Conservation (phyloP, 1,140 invertebrate species). For the Drepana arcuata region DNA sequence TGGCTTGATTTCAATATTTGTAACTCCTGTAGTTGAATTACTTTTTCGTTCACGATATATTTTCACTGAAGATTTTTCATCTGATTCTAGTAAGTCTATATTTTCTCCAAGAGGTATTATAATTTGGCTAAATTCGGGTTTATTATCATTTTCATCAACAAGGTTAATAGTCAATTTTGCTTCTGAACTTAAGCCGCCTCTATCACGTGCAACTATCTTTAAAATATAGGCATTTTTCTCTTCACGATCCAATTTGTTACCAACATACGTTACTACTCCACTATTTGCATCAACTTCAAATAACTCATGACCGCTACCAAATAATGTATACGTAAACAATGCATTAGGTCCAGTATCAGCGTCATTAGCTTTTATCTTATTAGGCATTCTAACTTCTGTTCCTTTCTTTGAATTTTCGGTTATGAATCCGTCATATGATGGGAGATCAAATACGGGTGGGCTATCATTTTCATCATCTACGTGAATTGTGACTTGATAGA, state of each 20-base stretch:
- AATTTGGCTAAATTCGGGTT: slow-evolving; percentile 79
- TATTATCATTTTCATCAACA: slow-evolving; percentile 89
- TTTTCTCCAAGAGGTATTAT: slow-evolving; percentile 77
- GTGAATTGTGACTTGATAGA: slow-evolving; percentile 83
- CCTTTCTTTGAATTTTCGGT: slow-evolving; percentile 82
- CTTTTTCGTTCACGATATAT: slow-evolving; percentile 60
- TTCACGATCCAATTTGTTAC: slow-evolving; percentile 81
- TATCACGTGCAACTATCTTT: slow-evolving; percentile 82
- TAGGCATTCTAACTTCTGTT: slow-evolving; percentile 80
- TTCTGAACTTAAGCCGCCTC: slow-evolving; percentile 80
- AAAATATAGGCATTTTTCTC: slow-evolving; percentile 79
- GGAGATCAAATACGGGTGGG: slow-evolving; percentile 83
- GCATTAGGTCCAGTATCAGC: slow-evolving; percentile 86
- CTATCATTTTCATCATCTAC: slow-evolving; percentile 95
- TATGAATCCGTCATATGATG: slow-evolving; percentile 83
- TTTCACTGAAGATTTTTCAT: slow-evolving; percentile 60
- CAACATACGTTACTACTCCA: slow-evolving; percentile 76
- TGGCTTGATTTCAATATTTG: slow-evolving; percentile 49
- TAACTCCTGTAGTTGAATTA: slow-evolving; percentile 32
- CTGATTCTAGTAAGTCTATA: slow-evolving; percentile 76
- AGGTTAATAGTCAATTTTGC: slow-evolving; percentile 80
- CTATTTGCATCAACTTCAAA: slow-evolving; percentile 82
- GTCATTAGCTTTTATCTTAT: slow-evolving; percentile 80
- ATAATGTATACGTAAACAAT: slow-evolving; percentile 80
- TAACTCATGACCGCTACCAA: slow-evolving; percentile 81